Percentiles rank a stretch among this genome's conserved stretches.
phyloP scores from a whole-genome alignment of 2,113 vertebrate genomes.

The Poeciliopsis retropinna region DNA sequence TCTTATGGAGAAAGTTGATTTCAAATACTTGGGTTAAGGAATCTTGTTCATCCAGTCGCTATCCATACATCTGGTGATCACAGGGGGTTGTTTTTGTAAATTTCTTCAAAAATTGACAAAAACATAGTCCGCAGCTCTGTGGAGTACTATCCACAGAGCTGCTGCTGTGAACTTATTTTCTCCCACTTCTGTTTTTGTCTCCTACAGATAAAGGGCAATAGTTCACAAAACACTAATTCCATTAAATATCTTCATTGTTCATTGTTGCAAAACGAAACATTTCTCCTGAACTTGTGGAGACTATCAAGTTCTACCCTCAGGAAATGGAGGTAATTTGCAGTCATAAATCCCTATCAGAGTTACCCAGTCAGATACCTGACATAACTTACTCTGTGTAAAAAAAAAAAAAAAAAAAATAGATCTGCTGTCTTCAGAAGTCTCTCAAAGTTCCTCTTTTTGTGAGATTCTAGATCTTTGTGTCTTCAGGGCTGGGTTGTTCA shows the following conservation, averaged over 20 bases:
- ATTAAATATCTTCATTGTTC: conserved; percentile 58
- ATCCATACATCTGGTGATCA: background rate
- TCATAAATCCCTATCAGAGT: conserved; percentile 62
- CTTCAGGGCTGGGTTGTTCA: conserved; percentile 67
- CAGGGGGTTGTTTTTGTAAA: background rate
- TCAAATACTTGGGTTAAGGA: background rate
- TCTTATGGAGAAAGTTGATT: background rate
- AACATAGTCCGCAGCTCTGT: background rate
- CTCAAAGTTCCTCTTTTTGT: conserved; percentile 42
- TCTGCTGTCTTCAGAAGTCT: conserved; percentile 64
- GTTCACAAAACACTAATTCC: conserved; percentile 58
- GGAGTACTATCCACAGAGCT: conserved; percentile 25
- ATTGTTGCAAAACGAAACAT: conserved; percentile 55
- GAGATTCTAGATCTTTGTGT: conserved; percentile 57
- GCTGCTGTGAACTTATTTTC: conserved; percentile 38
- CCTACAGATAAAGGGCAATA: conserved; percentile 41
- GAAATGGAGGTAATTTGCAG: conserved; percentile 55
- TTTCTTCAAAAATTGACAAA: too few species aligned
- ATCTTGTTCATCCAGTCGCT: too few species aligned
- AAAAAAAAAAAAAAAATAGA: conserved; percentile 62
- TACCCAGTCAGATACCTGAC: conserved; percentile 58
- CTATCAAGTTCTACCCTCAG: conserved; percentile 53
- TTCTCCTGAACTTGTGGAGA: conserved; percentile 32
- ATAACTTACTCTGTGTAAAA: conserved; percentile 54
- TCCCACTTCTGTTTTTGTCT: conserved; percentile 39